These are phyloP conservation scores for Cryptocephalus moraei DNA, from an alignment of 2,888 invertebrate species.

Conservation along the genomic window DNA sequence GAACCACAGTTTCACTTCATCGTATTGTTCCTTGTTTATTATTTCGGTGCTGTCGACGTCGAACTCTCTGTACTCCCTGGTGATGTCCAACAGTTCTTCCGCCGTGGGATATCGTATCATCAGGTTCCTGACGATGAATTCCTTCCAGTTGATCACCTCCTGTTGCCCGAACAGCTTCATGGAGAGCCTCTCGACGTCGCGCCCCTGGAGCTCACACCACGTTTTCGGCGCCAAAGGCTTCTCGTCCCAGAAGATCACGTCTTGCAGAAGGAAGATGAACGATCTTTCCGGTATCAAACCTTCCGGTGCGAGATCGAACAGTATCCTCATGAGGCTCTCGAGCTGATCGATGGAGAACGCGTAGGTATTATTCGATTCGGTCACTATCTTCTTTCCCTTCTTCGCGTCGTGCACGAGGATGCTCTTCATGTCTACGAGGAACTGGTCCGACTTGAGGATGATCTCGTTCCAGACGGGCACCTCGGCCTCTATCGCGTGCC, in stretches of 20 bases:
- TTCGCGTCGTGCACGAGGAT: constrained; percentile 23
- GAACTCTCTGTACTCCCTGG: constrained; percentile 39
- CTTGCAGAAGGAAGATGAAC: constrained; percentile 38
- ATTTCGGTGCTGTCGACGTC: constrained; percentile 38
- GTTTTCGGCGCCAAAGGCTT: constrained; percentile 24
- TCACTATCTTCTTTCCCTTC: neutral
- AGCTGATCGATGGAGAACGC: constrained; percentile 30
- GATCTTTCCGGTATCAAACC: constrained; percentile 34
- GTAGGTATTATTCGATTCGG: neutral
- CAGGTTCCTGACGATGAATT: constrained; percentile 52
- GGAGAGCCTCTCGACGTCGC: constrained; percentile 28
- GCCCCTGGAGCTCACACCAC: constrained; percentile 32
- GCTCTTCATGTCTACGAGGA: constrained; percentile 31
- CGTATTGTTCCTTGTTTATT: constrained; percentile 32
- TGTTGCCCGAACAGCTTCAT: constrained; percentile 44
- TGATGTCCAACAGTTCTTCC: constrained; percentile 43
- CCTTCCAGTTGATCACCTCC: constrained; percentile 53
- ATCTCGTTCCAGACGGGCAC: constrained; percentile 36
- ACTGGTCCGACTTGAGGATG: constrained; percentile 34
- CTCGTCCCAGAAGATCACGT: constrained; percentile 30
- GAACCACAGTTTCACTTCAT: constrained; percentile 37
- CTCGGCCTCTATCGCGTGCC: constrained; percentile 38
- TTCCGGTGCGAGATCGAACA: constrained; percentile 33
- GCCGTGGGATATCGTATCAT: constrained; percentile 45
- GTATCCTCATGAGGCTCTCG: constrained; percentile 25